These are phyloP conservation scores for Python bivittatus DNA, from an alignment of 2,113 vertebrate genomes.

Conservation along the genomic window DNA sequence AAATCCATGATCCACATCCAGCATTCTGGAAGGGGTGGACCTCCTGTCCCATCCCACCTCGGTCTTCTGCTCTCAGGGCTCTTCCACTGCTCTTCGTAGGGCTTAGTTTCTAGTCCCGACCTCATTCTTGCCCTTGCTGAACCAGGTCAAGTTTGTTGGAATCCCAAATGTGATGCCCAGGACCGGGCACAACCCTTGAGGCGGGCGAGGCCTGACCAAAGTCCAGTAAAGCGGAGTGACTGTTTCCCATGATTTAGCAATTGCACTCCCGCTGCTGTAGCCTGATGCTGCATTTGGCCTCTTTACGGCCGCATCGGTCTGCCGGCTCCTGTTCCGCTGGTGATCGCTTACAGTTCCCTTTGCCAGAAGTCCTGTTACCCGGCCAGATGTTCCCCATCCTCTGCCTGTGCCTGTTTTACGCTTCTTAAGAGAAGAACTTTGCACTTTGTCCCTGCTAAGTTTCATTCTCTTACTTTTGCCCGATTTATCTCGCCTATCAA, in stretches of 20 bases:
- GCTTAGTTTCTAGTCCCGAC: neutral
- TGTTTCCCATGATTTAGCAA: neutral
- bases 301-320: neutral
- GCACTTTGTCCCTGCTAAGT: neutral
- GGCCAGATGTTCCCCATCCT: no score
- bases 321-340: neutral
- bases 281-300: neutral
- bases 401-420: neutral
- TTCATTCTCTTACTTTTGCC: neutral
- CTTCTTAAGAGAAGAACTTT: no score
- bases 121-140: neutral
- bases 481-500: neutral
- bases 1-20: neutral
- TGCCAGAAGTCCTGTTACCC: neutral
- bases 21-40: neutral
- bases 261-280: neutral
- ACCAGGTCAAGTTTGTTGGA: no score
- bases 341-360: neutral
- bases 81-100: neutral
- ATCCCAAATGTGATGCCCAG: neutral
- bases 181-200: neutral
- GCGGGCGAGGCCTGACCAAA: neutral
- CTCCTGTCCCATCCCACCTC: neutral
- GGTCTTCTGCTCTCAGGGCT: neutral
- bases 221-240: neutral